phyloP scores from a whole-genome alignment of 2,888 invertebrate species.

The Melieria picta region DNA sequence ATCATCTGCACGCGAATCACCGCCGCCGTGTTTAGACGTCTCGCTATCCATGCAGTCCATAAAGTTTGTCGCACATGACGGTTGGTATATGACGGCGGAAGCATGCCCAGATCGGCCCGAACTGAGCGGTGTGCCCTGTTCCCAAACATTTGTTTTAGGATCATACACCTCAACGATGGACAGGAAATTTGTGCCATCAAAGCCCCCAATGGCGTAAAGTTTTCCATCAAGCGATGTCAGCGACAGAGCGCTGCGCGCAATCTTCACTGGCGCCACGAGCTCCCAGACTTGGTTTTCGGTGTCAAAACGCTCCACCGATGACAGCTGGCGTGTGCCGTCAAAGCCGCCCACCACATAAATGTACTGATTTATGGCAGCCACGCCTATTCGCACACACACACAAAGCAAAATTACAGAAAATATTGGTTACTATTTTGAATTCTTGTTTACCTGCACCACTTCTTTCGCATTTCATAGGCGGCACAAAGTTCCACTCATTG shows the following conservation, averaged over 20 bases:
- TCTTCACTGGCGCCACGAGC: constrained; percentile 77
- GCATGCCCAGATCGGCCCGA: constrained; percentile 93
- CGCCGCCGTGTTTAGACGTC: constrained; percentile 36
- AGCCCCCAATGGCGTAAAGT: constrained; percentile 92
- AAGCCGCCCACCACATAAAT: constrained; percentile 97
- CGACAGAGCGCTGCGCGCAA: constrained; percentile 87
- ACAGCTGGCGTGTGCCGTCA: constrained; percentile 83
- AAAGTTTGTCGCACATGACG: constrained; percentile 68
- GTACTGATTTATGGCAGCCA: constrained; percentile 84
- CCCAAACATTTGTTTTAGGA: constrained; percentile 80
- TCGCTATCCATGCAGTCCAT: constrained; percentile 61
- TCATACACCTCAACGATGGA: constrained; percentile 90
- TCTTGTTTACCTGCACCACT: constrained; percentile 80
- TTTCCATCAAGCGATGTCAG: constrained; percentile 87
- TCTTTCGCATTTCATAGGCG: constrained; percentile 80
- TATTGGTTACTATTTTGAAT: background rate
- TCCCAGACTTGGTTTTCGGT: constrained; percentile 86
- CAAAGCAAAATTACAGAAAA: background rate
- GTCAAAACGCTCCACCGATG: constrained; percentile 87
- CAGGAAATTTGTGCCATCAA: constrained; percentile 87
- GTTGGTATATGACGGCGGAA: constrained; percentile 86
- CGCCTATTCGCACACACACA: constrained; percentile 68
- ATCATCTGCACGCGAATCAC: constrained; percentile 20
- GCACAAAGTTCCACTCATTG: constrained; percentile 85
- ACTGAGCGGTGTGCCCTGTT: constrained; percentile 78